A percentile compares a stretch with the other conserved stretches of the same genome.
Evolutionary conservation across 2,888 invertebrate species (phyloP).

Genomic region (Amblyjoppa proteus): DNA sequence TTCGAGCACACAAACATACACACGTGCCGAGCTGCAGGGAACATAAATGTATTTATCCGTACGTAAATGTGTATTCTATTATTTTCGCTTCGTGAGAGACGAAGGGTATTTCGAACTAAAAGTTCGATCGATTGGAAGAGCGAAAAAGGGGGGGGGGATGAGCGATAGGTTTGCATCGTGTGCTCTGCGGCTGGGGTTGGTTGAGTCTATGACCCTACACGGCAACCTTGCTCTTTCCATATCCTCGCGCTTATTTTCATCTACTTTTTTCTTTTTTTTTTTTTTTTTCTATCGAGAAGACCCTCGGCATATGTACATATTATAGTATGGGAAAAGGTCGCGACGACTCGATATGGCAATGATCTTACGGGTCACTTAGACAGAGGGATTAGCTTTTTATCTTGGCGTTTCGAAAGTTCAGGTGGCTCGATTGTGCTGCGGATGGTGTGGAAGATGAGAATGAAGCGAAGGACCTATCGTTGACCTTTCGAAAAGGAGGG

Average conservation of each 20-base stretch:
- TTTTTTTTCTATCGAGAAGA: slow-evolving; percentile 18
- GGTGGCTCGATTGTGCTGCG: not conserved
- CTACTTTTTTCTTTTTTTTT: not conserved
- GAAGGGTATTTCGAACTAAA: not conserved
- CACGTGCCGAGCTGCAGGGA: slow-evolving; percentile 42
- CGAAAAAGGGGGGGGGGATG: not conserved
- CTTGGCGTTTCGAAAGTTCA: not conserved
- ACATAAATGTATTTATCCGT: slow-evolving; percentile 54
- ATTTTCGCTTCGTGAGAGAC: slow-evolving; percentile 10
- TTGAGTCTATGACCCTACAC: slow-evolving; percentile 46
- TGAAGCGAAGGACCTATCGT: not conserved
- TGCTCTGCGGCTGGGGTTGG: slow-evolving; percentile 46
- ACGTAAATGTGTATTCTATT: slow-evolving; percentile 34
- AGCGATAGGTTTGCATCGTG: slow-evolving; percentile 3
- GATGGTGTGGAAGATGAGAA: not conserved
- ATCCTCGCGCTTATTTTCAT: not conserved
- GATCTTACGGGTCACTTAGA: not conserved
- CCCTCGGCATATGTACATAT: slow-evolving; percentile 3
- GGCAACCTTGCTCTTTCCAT: slow-evolving; percentile 1
- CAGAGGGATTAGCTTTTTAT: not conserved
- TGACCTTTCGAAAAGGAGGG: not conserved
- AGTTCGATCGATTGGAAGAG: slow-evolving; percentile 8
- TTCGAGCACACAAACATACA: slow-evolving; percentile 54
- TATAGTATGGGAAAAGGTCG: slow-evolving; percentile 27
- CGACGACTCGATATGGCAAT: slow-evolving; percentile 1